These are phyloP conservation scores for Sebastes vulpes DNA, from an alignment of 2,797 vertebrate genomes.

Conservation along the genomic window DNA sequence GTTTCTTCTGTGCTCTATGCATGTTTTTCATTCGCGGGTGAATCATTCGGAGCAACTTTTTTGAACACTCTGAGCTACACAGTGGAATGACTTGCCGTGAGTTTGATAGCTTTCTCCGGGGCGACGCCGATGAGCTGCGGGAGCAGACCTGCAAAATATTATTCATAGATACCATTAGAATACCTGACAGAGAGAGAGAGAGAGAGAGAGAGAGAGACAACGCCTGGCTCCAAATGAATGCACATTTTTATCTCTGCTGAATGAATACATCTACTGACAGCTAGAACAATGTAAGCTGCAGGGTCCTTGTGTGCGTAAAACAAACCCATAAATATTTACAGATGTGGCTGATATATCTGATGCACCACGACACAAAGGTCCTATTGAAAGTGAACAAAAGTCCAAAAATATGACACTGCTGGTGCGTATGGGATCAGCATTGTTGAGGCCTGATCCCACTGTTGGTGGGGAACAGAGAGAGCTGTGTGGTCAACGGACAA, in stretches of 20 bases:
- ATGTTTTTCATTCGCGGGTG: constrained; percentile 66
- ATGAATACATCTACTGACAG: constrained; percentile 70
- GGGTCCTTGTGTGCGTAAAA: constrained; percentile 72
- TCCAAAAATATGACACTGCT: constrained; percentile 72
- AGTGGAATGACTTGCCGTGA: constrained; percentile 93
- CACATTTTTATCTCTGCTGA: constrained; percentile 52
- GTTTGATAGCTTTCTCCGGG: constrained; percentile 99
- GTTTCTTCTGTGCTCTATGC: constrained; percentile 38
- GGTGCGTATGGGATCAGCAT: constrained; percentile 65
- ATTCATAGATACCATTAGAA: constrained; percentile 82
- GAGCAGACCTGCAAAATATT: constrained; percentile 93
- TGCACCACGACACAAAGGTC: constrained; percentile 70
- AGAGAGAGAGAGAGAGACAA: background rate
- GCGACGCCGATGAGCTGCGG: constrained; percentile 98
- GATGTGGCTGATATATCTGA: constrained; percentile 75
- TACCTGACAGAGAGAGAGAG: constrained; percentile 52
- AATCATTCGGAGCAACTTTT: constrained; percentile 58
- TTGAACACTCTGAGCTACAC: constrained; percentile 57
- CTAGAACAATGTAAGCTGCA: constrained; percentile 66
- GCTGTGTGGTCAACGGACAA: constrained; percentile 75
- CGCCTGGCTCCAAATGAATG: constrained; percentile 64
- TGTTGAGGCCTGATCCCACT: constrained; percentile 63
- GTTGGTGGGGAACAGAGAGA: constrained; percentile 75
- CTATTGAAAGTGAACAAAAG: constrained; percentile 71
- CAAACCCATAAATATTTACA: constrained; percentile 83